These are phyloP conservation scores for Sebastes taczanowskii DNA, from an alignment of 2,797 vertebrate species.

Conservation along the genomic window DNA sequence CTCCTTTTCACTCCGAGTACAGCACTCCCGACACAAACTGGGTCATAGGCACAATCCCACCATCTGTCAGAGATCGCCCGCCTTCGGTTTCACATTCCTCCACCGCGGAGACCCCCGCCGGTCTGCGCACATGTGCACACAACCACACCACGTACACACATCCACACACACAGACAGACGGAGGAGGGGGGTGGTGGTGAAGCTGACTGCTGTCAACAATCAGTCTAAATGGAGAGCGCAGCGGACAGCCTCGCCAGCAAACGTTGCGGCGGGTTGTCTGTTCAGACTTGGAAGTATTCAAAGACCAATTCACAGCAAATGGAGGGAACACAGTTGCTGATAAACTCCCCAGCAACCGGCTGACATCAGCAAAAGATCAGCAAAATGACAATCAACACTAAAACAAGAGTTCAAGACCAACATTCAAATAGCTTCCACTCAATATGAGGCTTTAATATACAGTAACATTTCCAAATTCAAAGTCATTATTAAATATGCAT, in stretches of 20 bases:
- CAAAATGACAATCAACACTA: background rate
- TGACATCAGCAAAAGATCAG: constrained; percentile 27
- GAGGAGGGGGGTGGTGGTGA: constrained; percentile 12
- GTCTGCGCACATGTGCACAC: constrained; percentile 35
- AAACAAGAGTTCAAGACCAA: background rate
- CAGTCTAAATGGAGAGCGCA: constrained; percentile 43
- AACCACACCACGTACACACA: constrained; percentile 10
- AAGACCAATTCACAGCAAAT: constrained; percentile 41
- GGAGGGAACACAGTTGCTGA: constrained; percentile 49
- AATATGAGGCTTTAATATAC: background rate
- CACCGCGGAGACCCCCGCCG: constrained; percentile 54
- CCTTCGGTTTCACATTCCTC: constrained; percentile 80
- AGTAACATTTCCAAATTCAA: background rate
- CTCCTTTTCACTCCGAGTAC: constrained; percentile 7
- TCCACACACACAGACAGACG: background rate
- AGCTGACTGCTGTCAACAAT: constrained; percentile 65
- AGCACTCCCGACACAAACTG: constrained; percentile 67
- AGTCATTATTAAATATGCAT: background rate
- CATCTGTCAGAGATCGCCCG: constrained; percentile 75
- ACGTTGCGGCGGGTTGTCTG: constrained; percentile 18
- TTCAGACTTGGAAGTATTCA: constrained; percentile 11
- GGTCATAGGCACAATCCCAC: constrained; percentile 77
- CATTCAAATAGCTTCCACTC: background rate
- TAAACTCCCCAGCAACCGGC: constrained; percentile 10
- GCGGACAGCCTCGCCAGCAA: constrained; percentile 45